Conservation (phyloP, 2,888 invertebrate species). For the Arctia plantaginis region DNA sequence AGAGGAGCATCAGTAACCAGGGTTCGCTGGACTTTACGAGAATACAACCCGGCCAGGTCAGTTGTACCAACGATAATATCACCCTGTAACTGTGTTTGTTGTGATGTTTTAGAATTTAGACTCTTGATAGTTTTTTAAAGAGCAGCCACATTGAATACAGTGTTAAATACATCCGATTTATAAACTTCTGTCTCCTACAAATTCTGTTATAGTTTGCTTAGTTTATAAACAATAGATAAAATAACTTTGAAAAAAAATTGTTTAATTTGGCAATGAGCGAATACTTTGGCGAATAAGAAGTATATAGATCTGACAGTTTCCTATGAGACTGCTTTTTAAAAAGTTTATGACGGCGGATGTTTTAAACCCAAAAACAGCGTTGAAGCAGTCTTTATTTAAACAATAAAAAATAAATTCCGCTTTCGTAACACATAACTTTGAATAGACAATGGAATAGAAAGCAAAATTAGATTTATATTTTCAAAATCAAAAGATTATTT, state of each 20-base stretch:
- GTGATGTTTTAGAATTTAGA: conserved; percentile 81
- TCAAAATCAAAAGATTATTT: conserved; percentile 59
- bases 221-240: conserved; percentile 5
- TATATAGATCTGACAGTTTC: conserved; percentile 19
- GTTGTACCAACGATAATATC: conserved; percentile 56
- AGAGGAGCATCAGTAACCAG: conserved; percentile 88
- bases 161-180: conserved; percentile 4
- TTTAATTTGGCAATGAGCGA: neutral
- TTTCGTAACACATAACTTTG: conserved; percentile 55
- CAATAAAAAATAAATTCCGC: conserved; percentile 51
- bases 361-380: neutral
- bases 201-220: conserved; percentile 8
- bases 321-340: conserved; percentile 36
- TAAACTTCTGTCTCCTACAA: conserved; percentile 5
- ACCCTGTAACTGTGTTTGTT: conserved; percentile 66
- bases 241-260: neutral
- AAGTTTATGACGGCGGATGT: conserved; percentile 65
- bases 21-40: conserved; percentile 82
- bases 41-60: conserved; percentile 83
- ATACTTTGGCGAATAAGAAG: conserved; percentile 15
- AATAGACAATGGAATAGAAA: conserved; percentile 60
- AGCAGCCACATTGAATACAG: conserved; percentile 19
- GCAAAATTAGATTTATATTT: conserved; percentile 60
- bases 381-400: neutral
- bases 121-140: conserved; percentile 52